Base-by-base conservation (phyloP, 2,797 vertebrate genomes). In the Apogon talboti region DNA sequence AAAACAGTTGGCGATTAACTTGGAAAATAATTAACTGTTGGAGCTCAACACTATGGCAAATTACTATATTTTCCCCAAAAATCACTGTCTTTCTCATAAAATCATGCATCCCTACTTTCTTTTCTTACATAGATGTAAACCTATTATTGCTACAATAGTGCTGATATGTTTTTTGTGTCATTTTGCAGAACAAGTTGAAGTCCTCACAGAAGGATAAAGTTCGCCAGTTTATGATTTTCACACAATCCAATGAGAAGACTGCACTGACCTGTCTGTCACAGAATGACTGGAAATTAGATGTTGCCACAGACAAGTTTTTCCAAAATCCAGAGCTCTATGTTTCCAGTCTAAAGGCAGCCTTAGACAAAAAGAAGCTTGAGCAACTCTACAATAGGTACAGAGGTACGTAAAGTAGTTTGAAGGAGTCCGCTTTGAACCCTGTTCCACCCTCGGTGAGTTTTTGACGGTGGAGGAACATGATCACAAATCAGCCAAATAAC, bases 161-260 rank as follows among this genome's bases (percentile, higher is more conserved):
- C 33, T 12, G n/a, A 13, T 9, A 11, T 47, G 4, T 65, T 7
- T 50, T n/a, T n/a, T 70, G 46, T 84, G 21, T 70, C 15, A 74
- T 59, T 71, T 11, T 49, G 62, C 89, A 99, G 98, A 99, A 98
- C 97, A 99, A 99, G 96, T 95, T 99, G 97, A 99, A 98, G 95
- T 98, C 97, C 89, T 98, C 96, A 80, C 97, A 99, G 94, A 99
- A 99, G 95, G 98, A 99, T 95, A 99, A 99, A 96, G 96, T 99
- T 95, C 96, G 97, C 83, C 97, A 99, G 94, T 99, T 99, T 89
- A 98, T 99, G 95, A 96, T 98, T 92, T 99, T 99, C 93, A 99
- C 98, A 12, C 97, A 99, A 66, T 96, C 97, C 41, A 98, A 95
- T 75, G 97, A 99, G 92, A 99, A 97, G 93, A 99, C 96, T 51